Percentiles rank a stretch among this genome's conserved stretches.
Evolutionary conservation across 2,888 invertebrate genomes (phyloP).

Genomic region (Spisula solida): DNA sequence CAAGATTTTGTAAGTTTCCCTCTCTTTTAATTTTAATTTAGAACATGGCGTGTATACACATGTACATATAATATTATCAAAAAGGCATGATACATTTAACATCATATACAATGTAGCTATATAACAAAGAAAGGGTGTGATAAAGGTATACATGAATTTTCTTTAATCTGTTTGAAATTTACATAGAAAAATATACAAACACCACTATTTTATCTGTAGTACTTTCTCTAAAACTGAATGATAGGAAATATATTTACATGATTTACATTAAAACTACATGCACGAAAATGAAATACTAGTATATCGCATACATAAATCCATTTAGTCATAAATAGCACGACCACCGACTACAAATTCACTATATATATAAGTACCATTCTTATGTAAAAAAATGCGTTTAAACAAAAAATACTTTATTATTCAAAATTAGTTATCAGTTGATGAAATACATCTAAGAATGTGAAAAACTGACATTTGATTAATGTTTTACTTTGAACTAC

Average conservation of each 20-base stretch:
- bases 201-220: slow-evolving; percentile 48
- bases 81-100: slow-evolving; percentile 42
- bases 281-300: neutral
- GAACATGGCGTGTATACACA: slow-evolving; percentile 42
- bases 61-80: slow-evolving; percentile 37
- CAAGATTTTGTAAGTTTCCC: slow-evolving; percentile 27
- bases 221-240: slow-evolving; percentile 37
- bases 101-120: slow-evolving; percentile 13
- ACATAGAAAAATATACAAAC: slow-evolving; percentile 66
- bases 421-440: neutral
- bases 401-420: too few relatives aligned
- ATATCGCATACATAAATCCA: too few relatives aligned
- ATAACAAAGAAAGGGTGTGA: slow-evolving; percentile 28
- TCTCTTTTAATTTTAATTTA: slow-evolving; percentile 36
- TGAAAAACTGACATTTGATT: too few relatives aligned
- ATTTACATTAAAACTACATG: slow-evolving; percentile 42
- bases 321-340: too few relatives aligned
- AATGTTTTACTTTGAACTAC: too few relatives aligned
- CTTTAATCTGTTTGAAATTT: slow-evolving; percentile 41
- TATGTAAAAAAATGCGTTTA: too few relatives aligned
- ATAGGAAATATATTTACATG: slow-evolving; percentile 42
- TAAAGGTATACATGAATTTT: slow-evolving; percentile 20
- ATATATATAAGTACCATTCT: too few relatives aligned
- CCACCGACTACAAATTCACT: too few relatives aligned
- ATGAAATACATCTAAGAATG: neutral